Conservation (phyloP, 2,888 invertebrate species). For the Carpatolechia fugitivella region DNA sequence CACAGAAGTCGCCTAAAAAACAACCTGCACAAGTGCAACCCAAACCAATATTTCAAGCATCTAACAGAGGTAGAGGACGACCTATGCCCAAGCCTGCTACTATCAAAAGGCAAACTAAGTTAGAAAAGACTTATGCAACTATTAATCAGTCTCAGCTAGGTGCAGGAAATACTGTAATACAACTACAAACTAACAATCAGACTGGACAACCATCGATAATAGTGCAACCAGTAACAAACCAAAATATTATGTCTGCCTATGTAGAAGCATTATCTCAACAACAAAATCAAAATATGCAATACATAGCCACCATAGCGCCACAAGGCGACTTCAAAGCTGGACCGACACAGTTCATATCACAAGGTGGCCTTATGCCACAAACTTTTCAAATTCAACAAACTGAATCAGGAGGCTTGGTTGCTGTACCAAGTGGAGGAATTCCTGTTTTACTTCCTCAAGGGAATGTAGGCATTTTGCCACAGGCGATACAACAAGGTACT, state of each 20-base stretch:
- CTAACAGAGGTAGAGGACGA: conserved; percentile 65
- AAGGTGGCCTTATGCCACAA: conserved; percentile 77
- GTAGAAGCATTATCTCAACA: conserved; percentile 85
- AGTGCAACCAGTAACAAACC: conserved; percentile 82
- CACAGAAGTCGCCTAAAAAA: conserved; percentile 73
- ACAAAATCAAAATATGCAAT: conserved; percentile 86
- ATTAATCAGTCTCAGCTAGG: conserved; percentile 70
- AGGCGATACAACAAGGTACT: conserved; percentile 77
- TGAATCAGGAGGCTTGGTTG: conserved; percentile 79
- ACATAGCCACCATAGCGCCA: conserved; percentile 84
- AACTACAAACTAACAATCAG: conserved; percentile 77
- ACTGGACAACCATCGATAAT: conserved; percentile 82
- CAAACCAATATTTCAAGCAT: conserved; percentile 71
- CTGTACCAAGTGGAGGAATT: conserved; percentile 80
- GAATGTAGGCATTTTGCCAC: conserved; percentile 73
- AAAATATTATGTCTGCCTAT: conserved; percentile 81
- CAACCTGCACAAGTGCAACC: conserved; percentile 69
- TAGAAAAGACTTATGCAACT: conserved; percentile 69
- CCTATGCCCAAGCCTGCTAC: conserved; percentile 70
- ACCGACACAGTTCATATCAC: conserved; percentile 77
- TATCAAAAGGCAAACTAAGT: conserved; percentile 70
- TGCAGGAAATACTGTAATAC: conserved; percentile 75
- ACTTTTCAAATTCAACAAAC: conserved; percentile 81
- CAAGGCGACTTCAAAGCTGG: conserved; percentile 79
- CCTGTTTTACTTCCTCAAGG: conserved; percentile 77